Percentiles rank a stretch among this genome's conserved stretches.
phyloP scores from a whole-genome alignment of 30 jellyfish, hydroid and myxozoan species.

The Cassiopea andromeda region DNA sequence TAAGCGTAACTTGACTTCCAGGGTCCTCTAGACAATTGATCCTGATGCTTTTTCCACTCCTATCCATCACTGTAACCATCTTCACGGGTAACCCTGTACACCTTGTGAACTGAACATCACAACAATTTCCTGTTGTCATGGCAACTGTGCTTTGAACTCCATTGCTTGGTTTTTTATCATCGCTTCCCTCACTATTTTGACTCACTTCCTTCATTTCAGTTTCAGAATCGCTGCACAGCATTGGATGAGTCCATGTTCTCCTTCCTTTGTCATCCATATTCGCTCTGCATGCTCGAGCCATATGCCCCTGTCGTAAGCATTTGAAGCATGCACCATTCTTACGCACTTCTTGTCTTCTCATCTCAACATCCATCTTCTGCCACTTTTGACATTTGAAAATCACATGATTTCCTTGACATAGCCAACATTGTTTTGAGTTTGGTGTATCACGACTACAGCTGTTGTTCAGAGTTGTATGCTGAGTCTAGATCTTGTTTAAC shows the following conservation, averaged over 20 bases:
- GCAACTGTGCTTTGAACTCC: constrained; percentile 16
- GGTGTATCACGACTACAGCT: constrained; percentile 20
- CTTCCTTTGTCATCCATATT: constrained; percentile 1
- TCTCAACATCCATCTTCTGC: constrained; percentile 25
- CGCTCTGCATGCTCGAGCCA: constrained; percentile 37
- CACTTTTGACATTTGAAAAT: constrained; percentile 34
- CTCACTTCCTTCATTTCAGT: too few relatives aligned
- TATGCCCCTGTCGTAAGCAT: constrained; percentile 34
- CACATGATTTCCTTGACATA: constrained; percentile 54
- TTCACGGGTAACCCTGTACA: constrained; percentile 33
- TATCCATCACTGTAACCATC: constrained; percentile 41
- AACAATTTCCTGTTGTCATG: constrained; percentile 25
- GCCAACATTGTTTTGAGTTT: constrained; percentile 14
- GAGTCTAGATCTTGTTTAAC: constrained; percentile 29
- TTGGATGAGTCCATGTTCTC: constrained; percentile 30
- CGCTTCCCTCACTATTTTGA: not conserved
- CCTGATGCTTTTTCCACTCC: constrained; percentile 11
- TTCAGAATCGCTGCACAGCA: not conserved
- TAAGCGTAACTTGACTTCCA: constrained; percentile 45
- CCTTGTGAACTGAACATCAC: constrained; percentile 1
- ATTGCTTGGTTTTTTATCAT: not conserved
- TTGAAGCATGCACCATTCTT: constrained; percentile 37
- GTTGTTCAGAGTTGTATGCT: constrained; percentile 22
- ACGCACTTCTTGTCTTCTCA: constrained; percentile 35
- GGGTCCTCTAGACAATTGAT: constrained; percentile 46